These are phyloP conservation scores for Girardinus metallicus DNA, from an alignment of 2,797 vertebrate species.

Conservation along the genomic window DNA sequence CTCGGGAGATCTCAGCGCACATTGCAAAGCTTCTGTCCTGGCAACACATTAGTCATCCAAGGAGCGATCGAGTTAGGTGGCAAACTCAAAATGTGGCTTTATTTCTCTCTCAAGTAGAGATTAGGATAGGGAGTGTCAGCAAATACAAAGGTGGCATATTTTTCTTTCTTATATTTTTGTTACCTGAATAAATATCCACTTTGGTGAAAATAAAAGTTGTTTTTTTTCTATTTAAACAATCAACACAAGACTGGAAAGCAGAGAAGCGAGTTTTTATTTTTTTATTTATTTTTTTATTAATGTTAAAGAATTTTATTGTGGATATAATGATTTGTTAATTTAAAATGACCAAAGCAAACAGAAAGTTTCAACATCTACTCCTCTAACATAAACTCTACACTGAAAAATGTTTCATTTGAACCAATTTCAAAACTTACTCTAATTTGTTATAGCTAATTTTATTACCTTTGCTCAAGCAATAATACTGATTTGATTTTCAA, in stretches of 20 bases:
- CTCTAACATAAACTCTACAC: slow-evolving; percentile 27
- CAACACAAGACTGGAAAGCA: slow-evolving; percentile 44
- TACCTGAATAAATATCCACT: slow-evolving; percentile 38
- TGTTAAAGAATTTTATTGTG: slow-evolving; percentile 47
- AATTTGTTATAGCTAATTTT: too few species aligned
- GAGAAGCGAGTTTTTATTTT: slow-evolving; percentile 38
- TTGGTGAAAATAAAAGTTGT: slow-evolving; percentile 20
- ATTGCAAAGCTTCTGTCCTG: slow-evolving; percentile 84
- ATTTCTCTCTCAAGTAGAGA: slow-evolving; percentile 62
- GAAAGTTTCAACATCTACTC: slow-evolving; percentile 30
- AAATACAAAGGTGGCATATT: slow-evolving; percentile 44
- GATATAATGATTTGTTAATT: slow-evolving; percentile 35
- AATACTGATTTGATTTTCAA: too few species aligned
- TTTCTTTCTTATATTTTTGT: slow-evolving; percentile 53
- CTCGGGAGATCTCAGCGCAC: slow-evolving; percentile 76
- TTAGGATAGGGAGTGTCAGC: slow-evolving; percentile 48
- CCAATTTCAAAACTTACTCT: too few species aligned
- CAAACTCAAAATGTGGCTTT: slow-evolving; percentile 64
- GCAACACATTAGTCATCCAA: slow-evolving; percentile 83
- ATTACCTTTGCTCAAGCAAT: too few species aligned
- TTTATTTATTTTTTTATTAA: slow-evolving; percentile 3
- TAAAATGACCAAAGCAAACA: slow-evolving; percentile 26
- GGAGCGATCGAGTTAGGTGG: slow-evolving; percentile 59
- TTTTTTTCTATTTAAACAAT: slow-evolving; percentile 54
- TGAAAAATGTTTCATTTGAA: too few species aligned